Base-by-base conservation (phyloP, 2,888 invertebrate species). In the Xestia xanthographa region DNA sequence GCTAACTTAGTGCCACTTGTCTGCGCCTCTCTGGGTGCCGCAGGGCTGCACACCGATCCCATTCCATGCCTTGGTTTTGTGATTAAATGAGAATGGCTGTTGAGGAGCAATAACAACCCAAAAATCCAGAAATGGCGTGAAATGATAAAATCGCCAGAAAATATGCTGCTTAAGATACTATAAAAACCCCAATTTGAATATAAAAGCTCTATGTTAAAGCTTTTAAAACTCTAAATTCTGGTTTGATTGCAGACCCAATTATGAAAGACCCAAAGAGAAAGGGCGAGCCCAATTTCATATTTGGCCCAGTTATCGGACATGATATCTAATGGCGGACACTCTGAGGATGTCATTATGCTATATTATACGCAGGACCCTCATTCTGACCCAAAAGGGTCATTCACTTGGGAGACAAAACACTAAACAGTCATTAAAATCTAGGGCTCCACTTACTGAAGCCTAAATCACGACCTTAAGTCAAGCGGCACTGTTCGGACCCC, bases 1-100 rank as follows among this genome's bases (percentile, higher is more conserved):
- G 75, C 86, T 91, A 91, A 92, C 87, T 90, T 91, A 91, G 90
- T 87, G 87, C 88, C 90, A 91, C 91, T 92, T 88, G 88, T 87
- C 86, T 77, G 80, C 83, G 85, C 88, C 85, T 88, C 89, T 87
- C 84, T 71, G 72, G 81, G 70, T 84, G 79, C 84, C 82, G 77
- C 86, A 89, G 87, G 86, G 85, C 79, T 84, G 87, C 75, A 75
- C 60, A 63, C 58, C 43, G n/a, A 66, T 67, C 53, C 26, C 38
- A 41, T 41, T 53, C 48, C 43, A 45, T 73, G 38, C 38, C 72
- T 62, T 12, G 8, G 17, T 41, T 48, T 34, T 29, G 43, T 56
- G 11, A 8, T 50, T 14, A 20, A 81, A 45, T 65, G 38, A 58
- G 11, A 45, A 22, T 38, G 5, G 14, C 58, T 79, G 20, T 20